Evolutionary conservation across 1,140 invertebrate species (phyloP).

Genomic region (Amphibalanus amphitrite): DNA sequence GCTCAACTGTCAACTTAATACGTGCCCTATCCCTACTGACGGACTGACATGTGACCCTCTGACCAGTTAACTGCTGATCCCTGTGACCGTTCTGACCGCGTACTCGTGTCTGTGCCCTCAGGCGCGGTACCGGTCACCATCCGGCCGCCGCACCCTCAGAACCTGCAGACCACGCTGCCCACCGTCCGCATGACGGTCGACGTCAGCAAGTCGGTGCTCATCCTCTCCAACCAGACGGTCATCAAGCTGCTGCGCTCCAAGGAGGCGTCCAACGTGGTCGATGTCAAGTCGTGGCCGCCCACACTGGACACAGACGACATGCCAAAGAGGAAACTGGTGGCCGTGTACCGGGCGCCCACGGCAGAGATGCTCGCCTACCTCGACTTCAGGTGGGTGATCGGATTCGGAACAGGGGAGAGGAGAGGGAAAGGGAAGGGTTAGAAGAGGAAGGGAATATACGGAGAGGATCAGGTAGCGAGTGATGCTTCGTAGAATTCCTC

Average conservation of each 20-base stretch:
- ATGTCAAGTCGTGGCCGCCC: constrained; percentile 64
- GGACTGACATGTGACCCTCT: too few relatives aligned
- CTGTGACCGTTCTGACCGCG: too few relatives aligned
- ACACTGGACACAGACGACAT: constrained; percentile 95
- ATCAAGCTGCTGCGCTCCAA: constrained; percentile 93
- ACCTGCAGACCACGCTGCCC: constrained; percentile 89
- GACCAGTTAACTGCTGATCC: too few relatives aligned
- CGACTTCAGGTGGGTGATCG: constrained; percentile 60
- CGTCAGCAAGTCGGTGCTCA: constrained; percentile 91
- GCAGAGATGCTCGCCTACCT: constrained; percentile 92
- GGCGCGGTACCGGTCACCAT: constrained; percentile 94
- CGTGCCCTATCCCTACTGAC: too few relatives aligned
- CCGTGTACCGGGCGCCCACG: constrained; percentile 74
- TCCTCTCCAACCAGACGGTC: constrained; percentile 84
- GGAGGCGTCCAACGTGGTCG: constrained; percentile 52
- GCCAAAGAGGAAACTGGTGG: constrained; percentile 82
- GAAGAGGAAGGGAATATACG: too few relatives aligned
- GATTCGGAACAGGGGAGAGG: too few relatives aligned
- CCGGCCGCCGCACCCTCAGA: constrained; percentile 92
- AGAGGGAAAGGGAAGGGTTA: too few relatives aligned
- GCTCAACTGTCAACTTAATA: too few relatives aligned
- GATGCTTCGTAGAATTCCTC: too few relatives aligned
- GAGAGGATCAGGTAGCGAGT: too few relatives aligned
- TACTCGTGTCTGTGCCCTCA: too few relatives aligned
- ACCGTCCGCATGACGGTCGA: constrained; percentile 83